phyloP scores from a whole-genome alignment of 1,140 invertebrate species.

The Patella vulgata region DNA sequence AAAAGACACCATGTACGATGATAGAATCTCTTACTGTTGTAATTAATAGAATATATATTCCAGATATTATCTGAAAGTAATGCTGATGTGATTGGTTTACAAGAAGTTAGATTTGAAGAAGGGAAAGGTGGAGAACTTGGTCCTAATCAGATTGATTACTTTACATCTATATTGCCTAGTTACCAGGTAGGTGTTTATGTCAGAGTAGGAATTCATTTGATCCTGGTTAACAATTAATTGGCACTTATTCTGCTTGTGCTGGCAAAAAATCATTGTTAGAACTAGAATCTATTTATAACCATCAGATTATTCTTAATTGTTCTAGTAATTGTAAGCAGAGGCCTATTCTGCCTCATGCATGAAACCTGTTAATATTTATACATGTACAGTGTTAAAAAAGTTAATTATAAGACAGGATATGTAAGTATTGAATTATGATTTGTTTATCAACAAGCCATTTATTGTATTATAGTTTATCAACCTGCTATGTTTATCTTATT shows the following conservation, averaged over 20 bases:
- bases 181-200: conserved; percentile 45
- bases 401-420: no score
- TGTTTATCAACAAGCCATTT: no score
- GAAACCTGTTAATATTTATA: no score
- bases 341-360: no score
- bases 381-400: no score
- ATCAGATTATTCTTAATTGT: no score
- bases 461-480: no score
- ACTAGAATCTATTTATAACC: no score
- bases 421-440: no score
- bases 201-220: background rate
- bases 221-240: background rate
- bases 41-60: background rate
- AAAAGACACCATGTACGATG: conserved; percentile 2
- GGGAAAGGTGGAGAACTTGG: conserved; percentile 35
- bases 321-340: no score
- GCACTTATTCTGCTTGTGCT: background rate
- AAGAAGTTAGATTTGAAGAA: conserved; percentile 44
- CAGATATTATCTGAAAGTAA: conserved; percentile 20
- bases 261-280: no score
- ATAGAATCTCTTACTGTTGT: background rate
- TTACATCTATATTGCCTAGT: conserved; percentile 30
- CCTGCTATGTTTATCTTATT: no score
- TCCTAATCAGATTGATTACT: conserved; percentile 38
- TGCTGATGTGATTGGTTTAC: conserved; percentile 41